These are phyloP conservation scores for Cnemophilus loriae DNA, from an alignment of 2,113 vertebrate genomes.

Conservation along the genomic window DNA sequence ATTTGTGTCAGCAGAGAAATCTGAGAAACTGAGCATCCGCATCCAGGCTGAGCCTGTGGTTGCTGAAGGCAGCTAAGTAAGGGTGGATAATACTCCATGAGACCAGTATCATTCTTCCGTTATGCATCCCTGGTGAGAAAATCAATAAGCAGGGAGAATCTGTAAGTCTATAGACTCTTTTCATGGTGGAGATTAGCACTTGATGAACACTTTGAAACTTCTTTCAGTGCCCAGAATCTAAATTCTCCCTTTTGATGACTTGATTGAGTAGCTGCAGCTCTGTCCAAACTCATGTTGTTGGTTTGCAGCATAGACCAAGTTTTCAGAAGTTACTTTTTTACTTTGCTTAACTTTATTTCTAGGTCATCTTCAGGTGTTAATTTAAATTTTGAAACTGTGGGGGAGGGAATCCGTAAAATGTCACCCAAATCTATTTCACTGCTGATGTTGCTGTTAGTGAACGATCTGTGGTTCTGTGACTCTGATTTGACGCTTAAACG, in stretches of 20 bases:
- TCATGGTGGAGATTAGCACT: neutral
- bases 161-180: neutral
- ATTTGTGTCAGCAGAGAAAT: neutral
- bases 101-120: neutral
- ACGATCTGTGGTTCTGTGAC: neutral
- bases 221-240: neutral
- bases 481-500: neutral
- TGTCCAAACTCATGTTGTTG: neutral
- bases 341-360: neutral
- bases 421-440: neutral
- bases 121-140: slow-evolving; percentile 18
- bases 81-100: neutral
- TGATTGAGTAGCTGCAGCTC: neutral
- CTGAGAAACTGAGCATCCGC: fast-evolving
- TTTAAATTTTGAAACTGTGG: neutral
- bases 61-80: neutral
- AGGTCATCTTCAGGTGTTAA: neutral
- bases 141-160: neutral
- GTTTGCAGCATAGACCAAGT: neutral
- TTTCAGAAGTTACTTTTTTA: neutral
- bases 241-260: slow-evolving; percentile 4
- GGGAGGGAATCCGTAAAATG: neutral
- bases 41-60: neutral
- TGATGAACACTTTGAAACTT: neutral
- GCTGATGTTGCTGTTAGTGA: neutral